These are phyloP conservation scores for Cercopithecus mitis DNA, from an alignment of 2,797 vertebrate species.

Conservation along the genomic window DNA sequence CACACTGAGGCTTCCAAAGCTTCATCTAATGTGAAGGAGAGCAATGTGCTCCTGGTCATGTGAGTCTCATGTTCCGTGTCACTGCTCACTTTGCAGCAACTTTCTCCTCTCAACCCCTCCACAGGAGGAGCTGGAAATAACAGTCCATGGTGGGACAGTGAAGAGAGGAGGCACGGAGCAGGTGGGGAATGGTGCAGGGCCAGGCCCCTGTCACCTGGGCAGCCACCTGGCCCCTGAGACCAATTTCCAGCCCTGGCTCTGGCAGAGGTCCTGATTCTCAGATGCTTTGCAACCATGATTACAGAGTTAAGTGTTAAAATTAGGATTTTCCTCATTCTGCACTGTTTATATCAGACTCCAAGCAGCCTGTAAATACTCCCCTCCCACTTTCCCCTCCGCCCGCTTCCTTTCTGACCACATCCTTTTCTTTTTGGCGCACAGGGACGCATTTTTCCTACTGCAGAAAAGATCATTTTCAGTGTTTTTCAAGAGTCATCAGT, in stretches of 20 bases:
- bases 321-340: slow-evolving; percentile 51
- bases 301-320: slow-evolving; percentile 69
- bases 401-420: slow-evolving; percentile 64
- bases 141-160: background rate
- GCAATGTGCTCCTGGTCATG: fast-evolving
- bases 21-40: background rate
- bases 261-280: background rate
- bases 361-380: slow-evolving; percentile 50
- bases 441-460: background rate
- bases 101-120: too few species aligned
- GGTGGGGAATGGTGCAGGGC: background rate
- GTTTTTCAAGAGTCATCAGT: background rate
- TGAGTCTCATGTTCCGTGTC: background rate
- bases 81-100: background rate
- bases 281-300: slow-evolving; percentile 44
- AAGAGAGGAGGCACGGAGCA: background rate
- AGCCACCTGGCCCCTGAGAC: background rate
- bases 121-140: background rate
- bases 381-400: background rate
- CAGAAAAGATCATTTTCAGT: slow-evolving; percentile 6
- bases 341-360: slow-evolving; percentile 61
- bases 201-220: background rate
- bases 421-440: slow-evolving; percentile 32
- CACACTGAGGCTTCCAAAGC: background rate
- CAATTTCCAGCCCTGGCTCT: background rate